Evolutionary conservation across 2,888 invertebrate species (phyloP).

Genomic region (Seira musarum): DNA sequence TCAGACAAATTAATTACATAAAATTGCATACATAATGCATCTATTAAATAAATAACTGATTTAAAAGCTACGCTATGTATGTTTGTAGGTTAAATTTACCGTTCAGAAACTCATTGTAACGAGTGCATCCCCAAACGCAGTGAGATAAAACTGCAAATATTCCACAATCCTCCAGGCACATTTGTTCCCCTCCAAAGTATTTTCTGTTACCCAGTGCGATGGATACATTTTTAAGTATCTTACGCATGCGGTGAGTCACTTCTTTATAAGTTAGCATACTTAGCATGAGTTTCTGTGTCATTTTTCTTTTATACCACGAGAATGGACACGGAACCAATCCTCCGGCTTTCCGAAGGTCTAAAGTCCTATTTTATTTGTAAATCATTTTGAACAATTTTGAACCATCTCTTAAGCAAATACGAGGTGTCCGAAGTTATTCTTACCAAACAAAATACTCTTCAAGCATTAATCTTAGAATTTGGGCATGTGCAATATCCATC

Average conservation of each 20-base stretch:
- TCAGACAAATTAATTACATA: slow-evolving; percentile 21
- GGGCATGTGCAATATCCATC: slow-evolving; percentile 43
- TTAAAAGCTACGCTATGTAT: neutral
- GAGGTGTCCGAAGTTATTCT: too few species aligned
- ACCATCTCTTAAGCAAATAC: neutral
- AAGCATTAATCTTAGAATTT: slow-evolving; percentile 49
- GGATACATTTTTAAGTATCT: slow-evolving; percentile 60
- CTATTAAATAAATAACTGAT: neutral
- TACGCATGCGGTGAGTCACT: slow-evolving; percentile 51
- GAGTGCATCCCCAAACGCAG: slow-evolving; percentile 70
- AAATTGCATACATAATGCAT: neutral
- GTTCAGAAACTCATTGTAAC: slow-evolving; percentile 67
- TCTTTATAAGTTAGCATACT: slow-evolving; percentile 62
- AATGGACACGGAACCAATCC: too few species aligned
- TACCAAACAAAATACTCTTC: slow-evolving; percentile 62
- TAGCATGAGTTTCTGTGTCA: too few species aligned
- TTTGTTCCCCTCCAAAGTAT: slow-evolving; percentile 65
- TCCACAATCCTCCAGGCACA: slow-evolving; percentile 71
- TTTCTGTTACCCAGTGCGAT: slow-evolving; percentile 60
- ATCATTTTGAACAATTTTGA: neutral
- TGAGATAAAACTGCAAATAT: slow-evolving; percentile 72
- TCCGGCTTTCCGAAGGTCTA: too few species aligned
- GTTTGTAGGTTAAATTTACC: slow-evolving; percentile 55
- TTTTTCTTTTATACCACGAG: too few species aligned
- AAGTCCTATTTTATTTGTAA: neutral